phyloP scores from a whole-genome alignment of 1,140 invertebrate genomes.

The Berghia stephanieae region DNA sequence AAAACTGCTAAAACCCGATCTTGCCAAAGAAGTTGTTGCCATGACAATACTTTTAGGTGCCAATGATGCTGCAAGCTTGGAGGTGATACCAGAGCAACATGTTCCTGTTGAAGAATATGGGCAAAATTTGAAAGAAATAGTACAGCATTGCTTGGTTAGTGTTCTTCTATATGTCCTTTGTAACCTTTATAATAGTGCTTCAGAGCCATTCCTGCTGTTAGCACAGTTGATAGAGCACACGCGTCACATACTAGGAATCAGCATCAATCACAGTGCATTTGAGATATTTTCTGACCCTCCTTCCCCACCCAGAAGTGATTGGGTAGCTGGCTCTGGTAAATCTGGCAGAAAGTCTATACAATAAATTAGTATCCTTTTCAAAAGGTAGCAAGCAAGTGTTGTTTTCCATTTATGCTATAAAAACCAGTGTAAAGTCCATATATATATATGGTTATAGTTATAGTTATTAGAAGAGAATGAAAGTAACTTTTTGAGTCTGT shows the following conservation, averaged over 20 bases:
- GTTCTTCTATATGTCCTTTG: not conserved
- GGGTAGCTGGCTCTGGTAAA: too few relatives aligned
- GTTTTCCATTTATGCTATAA: not conserved
- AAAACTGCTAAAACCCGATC: constrained; percentile 49
- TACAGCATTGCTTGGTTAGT: constrained; percentile 53
- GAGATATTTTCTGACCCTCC: not conserved
- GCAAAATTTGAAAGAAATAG: constrained; percentile 59
- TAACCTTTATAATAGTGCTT: not conserved
- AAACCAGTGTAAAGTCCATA: not conserved
- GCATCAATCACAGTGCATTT: not conserved
- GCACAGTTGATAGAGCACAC: not conserved
- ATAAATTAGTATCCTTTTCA: too few relatives aligned
- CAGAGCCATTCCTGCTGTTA: not conserved
- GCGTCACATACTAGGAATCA: not conserved
- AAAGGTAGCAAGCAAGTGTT: too few relatives aligned
- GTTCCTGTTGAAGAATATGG: constrained; percentile 64
- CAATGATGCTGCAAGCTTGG: constrained; percentile 62
- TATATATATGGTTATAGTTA: too few relatives aligned
- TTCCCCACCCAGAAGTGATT: too few relatives aligned
- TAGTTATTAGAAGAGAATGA: too few relatives aligned
- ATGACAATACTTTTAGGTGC: constrained; percentile 65
- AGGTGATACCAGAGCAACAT: constrained; percentile 56
- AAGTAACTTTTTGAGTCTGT: too few relatives aligned
- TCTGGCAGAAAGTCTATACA: too few relatives aligned
- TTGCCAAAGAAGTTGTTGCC: constrained; percentile 50